Conservation (phyloP, 2,888 invertebrate species). For the Gymnosoma rotundatum region DNA sequence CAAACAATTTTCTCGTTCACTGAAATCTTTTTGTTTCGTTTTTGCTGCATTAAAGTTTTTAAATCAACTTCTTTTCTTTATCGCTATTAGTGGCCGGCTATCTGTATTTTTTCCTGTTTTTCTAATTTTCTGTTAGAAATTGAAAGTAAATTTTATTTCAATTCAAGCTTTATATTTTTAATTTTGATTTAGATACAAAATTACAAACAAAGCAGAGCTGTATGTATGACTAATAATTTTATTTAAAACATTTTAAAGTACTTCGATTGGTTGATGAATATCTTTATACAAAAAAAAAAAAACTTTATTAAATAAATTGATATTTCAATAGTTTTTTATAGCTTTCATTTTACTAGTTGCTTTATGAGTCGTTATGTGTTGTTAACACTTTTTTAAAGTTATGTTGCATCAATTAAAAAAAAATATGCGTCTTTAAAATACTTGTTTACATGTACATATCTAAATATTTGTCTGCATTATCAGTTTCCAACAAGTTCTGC, state of each 20-base stretch:
- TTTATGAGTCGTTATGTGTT: conserved; percentile 10
- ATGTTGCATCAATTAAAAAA: conserved; percentile 40
- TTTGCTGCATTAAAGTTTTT: conserved; percentile 1
- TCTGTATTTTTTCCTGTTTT: conserved; percentile 26
- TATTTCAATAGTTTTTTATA: conserved; percentile 45
- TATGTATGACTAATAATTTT: background rate
- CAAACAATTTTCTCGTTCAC: conserved; percentile 50
- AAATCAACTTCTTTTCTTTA: conserved; percentile 2
- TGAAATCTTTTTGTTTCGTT: conserved; percentile 44
- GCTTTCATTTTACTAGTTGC: conserved; percentile 48
- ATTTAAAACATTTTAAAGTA: background rate
- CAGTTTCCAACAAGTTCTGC: background rate
- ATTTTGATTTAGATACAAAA: conserved; percentile 32
- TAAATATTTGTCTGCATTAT: background rate
- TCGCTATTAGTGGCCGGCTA: background rate
- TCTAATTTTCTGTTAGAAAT: conserved; percentile 69
- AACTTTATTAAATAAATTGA: conserved; percentile 22
- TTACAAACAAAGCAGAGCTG: background rate
- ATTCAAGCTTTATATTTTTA: background rate
- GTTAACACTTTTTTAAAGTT: conserved; percentile 43
- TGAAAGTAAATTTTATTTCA: conserved; percentile 61
- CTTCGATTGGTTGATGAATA: conserved; percentile 19
- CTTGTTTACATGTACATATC: background rate
- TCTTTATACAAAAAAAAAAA: background rate
- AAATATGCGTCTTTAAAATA: too few species aligned